phyloP scores from a whole-genome alignment of 2,797 vertebrate species.

The Steatocranus sp. region DNA sequence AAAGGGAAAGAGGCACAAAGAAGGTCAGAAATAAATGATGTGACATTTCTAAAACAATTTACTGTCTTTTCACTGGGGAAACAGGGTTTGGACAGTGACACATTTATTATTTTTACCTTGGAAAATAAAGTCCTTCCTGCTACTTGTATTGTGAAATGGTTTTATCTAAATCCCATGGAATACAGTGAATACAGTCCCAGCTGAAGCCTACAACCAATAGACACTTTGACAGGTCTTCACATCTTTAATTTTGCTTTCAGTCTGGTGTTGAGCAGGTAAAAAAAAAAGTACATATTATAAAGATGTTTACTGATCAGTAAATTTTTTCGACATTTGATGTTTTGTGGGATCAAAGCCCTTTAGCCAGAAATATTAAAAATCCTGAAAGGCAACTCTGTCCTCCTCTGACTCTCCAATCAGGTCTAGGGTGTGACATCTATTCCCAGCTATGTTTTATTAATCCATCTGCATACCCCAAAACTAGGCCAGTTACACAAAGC shows the following conservation, averaged over 20 bases:
- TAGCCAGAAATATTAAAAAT: neutral
- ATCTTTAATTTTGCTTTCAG: neutral
- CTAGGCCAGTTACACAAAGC: slow-evolving; percentile 54
- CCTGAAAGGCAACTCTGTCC: slow-evolving; percentile 23
- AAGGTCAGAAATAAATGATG: slow-evolving; percentile 46
- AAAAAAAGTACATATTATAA: neutral
- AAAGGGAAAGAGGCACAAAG: slow-evolving; percentile 10
- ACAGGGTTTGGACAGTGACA: neutral
- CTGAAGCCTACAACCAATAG: neutral
- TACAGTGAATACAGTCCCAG: neutral
- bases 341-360: neutral
- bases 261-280: neutral
- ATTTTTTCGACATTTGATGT: neutral
- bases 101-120: neutral
- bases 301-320: neutral
- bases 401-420: slow-evolving; percentile 28
- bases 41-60: slow-evolving; percentile 18
- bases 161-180: neutral
- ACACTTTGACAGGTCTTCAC: neutral
- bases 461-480: slow-evolving; percentile 51
- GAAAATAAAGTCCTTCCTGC: neutral
- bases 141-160: neutral
- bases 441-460: slow-evolving; percentile 61
- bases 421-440: slow-evolving; percentile 37
- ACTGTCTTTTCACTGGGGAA: neutral